Percentiles rank a stretch among this genome's conserved stretches.
These are phyloP conservation scores for Danionella cerebrum DNA, from an alignment of 2,113 vertebrate genomes.

Conservation along the genomic window DNA sequence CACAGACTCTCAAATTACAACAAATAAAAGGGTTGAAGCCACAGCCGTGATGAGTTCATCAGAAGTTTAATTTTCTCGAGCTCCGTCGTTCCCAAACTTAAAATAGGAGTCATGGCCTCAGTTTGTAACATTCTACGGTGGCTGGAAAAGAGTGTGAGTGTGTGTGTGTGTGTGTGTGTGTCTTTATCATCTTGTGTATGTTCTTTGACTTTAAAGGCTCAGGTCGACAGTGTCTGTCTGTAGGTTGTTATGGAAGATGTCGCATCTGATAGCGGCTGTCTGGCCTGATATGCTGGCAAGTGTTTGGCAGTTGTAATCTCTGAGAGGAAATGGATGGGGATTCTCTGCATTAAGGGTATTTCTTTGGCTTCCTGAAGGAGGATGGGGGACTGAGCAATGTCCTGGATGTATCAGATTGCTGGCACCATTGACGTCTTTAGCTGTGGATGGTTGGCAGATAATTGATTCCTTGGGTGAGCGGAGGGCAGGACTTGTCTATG, in stretches of 20 bases:
- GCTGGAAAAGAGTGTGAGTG: background rate
- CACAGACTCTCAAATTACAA: background rate
- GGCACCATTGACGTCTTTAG: background rate
- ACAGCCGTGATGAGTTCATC: background rate
- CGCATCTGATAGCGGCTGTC: background rate
- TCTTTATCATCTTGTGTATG: background rate
- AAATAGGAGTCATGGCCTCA: background rate
- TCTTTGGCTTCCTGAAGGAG: background rate
- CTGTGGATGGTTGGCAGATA: background rate
- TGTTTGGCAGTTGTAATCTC: background rate
- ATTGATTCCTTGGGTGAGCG: background rate
- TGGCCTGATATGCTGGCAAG: background rate
- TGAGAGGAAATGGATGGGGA: slow-evolving; percentile 8
- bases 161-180: too few relatives aligned
- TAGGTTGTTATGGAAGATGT: background rate
- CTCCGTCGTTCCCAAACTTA: background rate
- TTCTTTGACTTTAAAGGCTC: background rate
- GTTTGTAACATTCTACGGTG: background rate
- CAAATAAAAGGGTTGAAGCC: background rate
- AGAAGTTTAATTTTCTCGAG: background rate
- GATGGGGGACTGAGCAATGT: background rate
- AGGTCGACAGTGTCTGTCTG: background rate
- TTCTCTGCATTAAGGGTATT: slow-evolving; percentile 16
- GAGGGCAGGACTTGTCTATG: background rate
- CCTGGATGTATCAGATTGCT: slow-evolving; percentile 1